Conservation (phyloP, 2,888 invertebrate genomes). For the Aquatica leii region DNA sequence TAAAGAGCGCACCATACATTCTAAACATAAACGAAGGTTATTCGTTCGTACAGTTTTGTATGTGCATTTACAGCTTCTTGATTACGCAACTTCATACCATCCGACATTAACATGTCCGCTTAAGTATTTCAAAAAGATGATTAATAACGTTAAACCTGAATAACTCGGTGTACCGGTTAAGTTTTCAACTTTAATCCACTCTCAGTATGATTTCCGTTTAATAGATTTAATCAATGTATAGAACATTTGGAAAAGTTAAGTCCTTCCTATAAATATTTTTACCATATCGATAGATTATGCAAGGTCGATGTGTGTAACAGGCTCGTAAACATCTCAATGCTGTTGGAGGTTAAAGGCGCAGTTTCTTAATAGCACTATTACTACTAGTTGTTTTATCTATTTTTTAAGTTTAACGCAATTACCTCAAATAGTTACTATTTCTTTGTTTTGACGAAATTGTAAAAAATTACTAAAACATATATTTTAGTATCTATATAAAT, state of each 20-base stretch:
- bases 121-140: slow-evolving; percentile 16
- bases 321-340: slow-evolving; percentile 38
- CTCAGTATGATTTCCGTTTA: slow-evolving; percentile 19
- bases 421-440: slow-evolving; percentile 1
- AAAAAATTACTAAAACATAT: no score
- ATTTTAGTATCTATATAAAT: slow-evolving; percentile 9
- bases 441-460: no score
- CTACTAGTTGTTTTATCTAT: slow-evolving; percentile 18
- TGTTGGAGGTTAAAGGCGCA: slow-evolving; percentile 32
- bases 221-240: slow-evolving; percentile 22
- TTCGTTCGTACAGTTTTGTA: neutral
- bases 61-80: slow-evolving; percentile 18
- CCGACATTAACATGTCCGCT: slow-evolving; percentile 12
- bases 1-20: slow-evolving; percentile 3
- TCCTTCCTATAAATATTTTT: slow-evolving; percentile 38
- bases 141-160: slow-evolving; percentile 18
- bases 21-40: slow-evolving; percentile 2
- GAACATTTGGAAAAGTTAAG: slow-evolving; percentile 30
- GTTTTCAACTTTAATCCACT: slow-evolving; percentile 15
- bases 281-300: slow-evolving; percentile 40
- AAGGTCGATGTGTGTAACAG: slow-evolving; percentile 39
- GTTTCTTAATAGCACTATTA: slow-evolving; percentile 29
- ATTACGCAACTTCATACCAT: slow-evolving; percentile 19
- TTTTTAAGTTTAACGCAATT: neutral
- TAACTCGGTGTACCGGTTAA: slow-evolving; percentile 20